Evolutionary conservation across 2,113 vertebrate species (phyloP).

Genomic region (Hippoglossus stenolepis): DNA sequence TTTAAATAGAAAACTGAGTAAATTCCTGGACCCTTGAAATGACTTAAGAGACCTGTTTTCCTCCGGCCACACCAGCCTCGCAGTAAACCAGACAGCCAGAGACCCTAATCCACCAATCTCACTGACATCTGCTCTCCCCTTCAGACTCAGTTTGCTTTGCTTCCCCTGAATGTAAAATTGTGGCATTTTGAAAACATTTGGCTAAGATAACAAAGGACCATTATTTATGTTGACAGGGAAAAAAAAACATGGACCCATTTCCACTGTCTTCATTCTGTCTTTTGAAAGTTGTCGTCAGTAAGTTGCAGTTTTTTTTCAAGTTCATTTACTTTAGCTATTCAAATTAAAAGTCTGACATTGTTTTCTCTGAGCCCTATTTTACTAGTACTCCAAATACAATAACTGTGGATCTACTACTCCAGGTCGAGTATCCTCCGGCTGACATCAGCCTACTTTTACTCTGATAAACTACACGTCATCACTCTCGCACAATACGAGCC

Average conservation of each 20-base stretch:
- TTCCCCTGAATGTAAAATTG: conserved; percentile 25
- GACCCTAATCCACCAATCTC: conserved; percentile 46
- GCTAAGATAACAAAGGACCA: no score
- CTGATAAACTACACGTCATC: conserved; percentile 56
- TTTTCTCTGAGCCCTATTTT: not conserved
- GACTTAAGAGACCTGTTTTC: conserved; percentile 44
- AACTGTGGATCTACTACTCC: not conserved
- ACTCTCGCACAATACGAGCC: conserved; percentile 47
- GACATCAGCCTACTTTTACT: conserved; percentile 40
- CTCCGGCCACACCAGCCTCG: conserved; percentile 22
- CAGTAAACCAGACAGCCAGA: conserved; percentile 48
- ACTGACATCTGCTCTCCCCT: conserved; percentile 47
- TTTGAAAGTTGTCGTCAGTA: no score
- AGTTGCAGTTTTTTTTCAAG: not conserved
- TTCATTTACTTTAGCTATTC: not conserved
- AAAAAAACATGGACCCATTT: no score
- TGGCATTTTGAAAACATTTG: conserved; percentile 16
- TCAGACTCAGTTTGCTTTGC: conserved; percentile 34
- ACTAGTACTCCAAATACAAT: not conserved
- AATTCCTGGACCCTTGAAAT: conserved; percentile 59
- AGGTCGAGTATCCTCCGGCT: conserved; percentile 2
- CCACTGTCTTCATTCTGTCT: no score
- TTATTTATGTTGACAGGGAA: no score
- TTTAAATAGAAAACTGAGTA: conserved; percentile 55
- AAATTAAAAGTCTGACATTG: not conserved